Base-by-base conservation (phyloP, 2,888 invertebrate genomes). In the Xestobium rufovillosum region DNA sequence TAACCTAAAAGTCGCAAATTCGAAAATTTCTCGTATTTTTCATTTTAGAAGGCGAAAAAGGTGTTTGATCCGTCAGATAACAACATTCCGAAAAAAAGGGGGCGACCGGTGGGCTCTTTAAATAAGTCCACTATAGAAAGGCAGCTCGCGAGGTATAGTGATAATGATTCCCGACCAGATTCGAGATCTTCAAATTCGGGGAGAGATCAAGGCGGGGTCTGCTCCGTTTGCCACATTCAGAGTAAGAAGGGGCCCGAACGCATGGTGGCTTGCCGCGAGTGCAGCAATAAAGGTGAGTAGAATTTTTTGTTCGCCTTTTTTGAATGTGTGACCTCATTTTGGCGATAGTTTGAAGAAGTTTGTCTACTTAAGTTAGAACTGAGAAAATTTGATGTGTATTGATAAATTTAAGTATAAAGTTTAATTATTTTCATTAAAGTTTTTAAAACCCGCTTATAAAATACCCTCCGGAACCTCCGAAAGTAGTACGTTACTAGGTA, bases 51-150 rank as follows among this genome's bases (percentile, higher is more conserved):
- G 70, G 86, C 85, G 0, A 86, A 84, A 57, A 83, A 83, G 59
- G 86, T 88, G 0, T 88, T 87, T 57, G 87, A 88, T 64, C 88
- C 88, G 2, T 87, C 87, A 0, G 86, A 87, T 53, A 82, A 81
- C 48, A 83, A 85, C 62, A 66, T 83, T 23, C 84, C 86, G 6
- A 76, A 78, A 55, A 81, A 80, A 63, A 67, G 82, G 40, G 82
- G 82, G 1, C 70, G 81, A 31, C 78, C 80, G 8, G 68, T 76
- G 2, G 78, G 77, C 3, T 74, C 74, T 9, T 62, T 77, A 8
- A 77, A 76, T 51, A 77, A 76, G 57, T 66, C 71, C 27, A 72
- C 74, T 3, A 66, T 75, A 2, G 75, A 75, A 49, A 75, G 72
- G 47, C 64, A 61, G 61, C 32, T 54, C 14, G 52, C 55, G 3